Base-by-base conservation (phyloP, 1,140 invertebrate genomes). In the Melanaphis sacchari region DNA sequence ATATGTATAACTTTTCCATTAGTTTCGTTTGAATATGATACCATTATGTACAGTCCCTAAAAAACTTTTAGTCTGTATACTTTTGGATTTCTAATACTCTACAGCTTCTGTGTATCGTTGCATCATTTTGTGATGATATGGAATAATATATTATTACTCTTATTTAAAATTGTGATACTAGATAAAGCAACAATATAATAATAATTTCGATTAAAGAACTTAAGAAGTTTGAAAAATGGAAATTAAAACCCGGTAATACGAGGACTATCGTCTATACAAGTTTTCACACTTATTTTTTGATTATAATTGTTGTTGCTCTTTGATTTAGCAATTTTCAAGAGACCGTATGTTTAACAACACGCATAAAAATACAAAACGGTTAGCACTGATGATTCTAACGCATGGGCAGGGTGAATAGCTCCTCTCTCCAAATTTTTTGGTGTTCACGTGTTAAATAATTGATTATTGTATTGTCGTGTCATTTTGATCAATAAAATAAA, bases 1-100 rank as follows among this genome's bases (percentile, higher is more conserved):
- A n/a, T 15, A 66, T 66, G 0, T 66, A 66, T 76, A 15, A n/a
- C 15, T 36, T 76, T 66, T 76, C 2, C 59, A 76, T 76, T 76
- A 76, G 59, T 76, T 76, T 76, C 31, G 31, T 76, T 76, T 76
- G 59, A 76, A 76, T 76, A n/a, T 76, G 59, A 76, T 76, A 76
- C 59, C 5, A 18, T 18, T 18, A 76, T 76, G 31, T 76, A n/a
- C 18, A 76, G 31, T 76, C n/a, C 31, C 1, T n/a, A 18, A 31
- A 76, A 76, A n/a, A 76, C 31, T 76, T 76, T 76, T n/a, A n/a
- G 31, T 21, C n/a, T 76, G 18, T 76, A 59, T 76, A 76, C 4
- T 76, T 18, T 18, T 76, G 59, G 18, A 18, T 76, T n/a, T 76
- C 11, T 15, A 66, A 66, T 66, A 4, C 31, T 22, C 59, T n/a